Base-by-base conservation (phyloP, 2,888 invertebrate species). In the Trimorus sp. region DNA sequence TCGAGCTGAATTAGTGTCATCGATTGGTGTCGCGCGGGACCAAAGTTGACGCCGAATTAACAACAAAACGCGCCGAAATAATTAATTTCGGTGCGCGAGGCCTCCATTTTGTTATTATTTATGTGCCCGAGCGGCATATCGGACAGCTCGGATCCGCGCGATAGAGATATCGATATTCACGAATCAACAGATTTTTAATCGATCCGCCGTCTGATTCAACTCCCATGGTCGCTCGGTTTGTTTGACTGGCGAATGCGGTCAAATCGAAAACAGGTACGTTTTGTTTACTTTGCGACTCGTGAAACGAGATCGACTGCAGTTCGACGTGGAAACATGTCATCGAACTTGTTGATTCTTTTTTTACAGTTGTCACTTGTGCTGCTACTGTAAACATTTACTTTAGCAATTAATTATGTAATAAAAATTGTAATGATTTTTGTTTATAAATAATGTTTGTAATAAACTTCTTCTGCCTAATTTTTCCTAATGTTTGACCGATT, bases 1-100 rank as follows among this genome's bases (percentile, higher is more conserved):
- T 68, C 48, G 68, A 90, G 88, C 88, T 88, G 87, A 89, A 88
- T 86, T 88, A 65, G 83, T 85, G 79, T 79, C 87, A 56, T 65
- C 45, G 38, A 37, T 15, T 14, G 14, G 60, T 48, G 48, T 58
- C 11, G 11, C 8, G 2, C 7, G 16, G 16, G 5, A 1, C 9
- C 4, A 53, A 37, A 12, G 49, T 53, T 0, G 59, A 54, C 48
- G 38, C 49, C 9, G 8, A 54, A 54, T 8, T 38, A 14, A 45
- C 0, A 37, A n/a, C 14, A 7, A 6, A 71, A 45, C 16, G 36
- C 5, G 56, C 11, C 11, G 6, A 68, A 63, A 63, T 79, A 63
- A 51, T 53, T 63, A 69, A 40, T 74, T 49, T 40, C 48, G 26
- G n/a, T 38, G 7, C 2, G 74, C 58, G 16, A 65, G 66, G 77